phyloP scores from a whole-genome alignment of 2,797 vertebrate species.

The Tenualosa thibaudeaui region DNA sequence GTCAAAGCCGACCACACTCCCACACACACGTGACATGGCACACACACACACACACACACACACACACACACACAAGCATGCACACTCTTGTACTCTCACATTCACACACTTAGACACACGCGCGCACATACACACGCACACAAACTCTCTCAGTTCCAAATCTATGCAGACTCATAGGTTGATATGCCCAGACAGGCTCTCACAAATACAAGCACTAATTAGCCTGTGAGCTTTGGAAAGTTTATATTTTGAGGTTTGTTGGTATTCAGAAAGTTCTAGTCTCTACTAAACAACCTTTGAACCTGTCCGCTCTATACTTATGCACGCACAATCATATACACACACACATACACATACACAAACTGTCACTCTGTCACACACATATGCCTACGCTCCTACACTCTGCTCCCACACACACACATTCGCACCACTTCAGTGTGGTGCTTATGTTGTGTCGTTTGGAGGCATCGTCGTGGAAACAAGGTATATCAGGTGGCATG shows the following conservation, averaged over 20 bases:
- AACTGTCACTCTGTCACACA: background rate
- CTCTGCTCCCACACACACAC: background rate
- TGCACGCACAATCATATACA: background rate
- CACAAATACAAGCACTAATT: background rate
- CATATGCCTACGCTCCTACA: no score
- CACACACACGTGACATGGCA: background rate
- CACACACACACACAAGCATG: background rate
- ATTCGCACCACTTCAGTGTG: background rate
- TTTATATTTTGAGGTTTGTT: background rate
- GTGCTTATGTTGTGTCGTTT: constrained; percentile 23
- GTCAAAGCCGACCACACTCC: constrained; percentile 18
- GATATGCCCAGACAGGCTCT: background rate
- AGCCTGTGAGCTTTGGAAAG: background rate
- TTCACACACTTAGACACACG: background rate
- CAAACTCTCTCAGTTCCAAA: background rate
- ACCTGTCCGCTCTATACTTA: background rate
- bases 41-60: background rate
- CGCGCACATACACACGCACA: background rate
- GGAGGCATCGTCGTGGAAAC: constrained; percentile 36
- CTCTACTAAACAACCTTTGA: background rate
- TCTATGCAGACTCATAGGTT: background rate
- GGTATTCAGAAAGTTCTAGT: background rate
- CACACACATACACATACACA: background rate
- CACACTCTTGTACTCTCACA: no score
- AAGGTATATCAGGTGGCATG: constrained; percentile 26